phyloP scores from a whole-genome alignment of 2,113 vertebrate species.

The Malurus cyaneus region DNA sequence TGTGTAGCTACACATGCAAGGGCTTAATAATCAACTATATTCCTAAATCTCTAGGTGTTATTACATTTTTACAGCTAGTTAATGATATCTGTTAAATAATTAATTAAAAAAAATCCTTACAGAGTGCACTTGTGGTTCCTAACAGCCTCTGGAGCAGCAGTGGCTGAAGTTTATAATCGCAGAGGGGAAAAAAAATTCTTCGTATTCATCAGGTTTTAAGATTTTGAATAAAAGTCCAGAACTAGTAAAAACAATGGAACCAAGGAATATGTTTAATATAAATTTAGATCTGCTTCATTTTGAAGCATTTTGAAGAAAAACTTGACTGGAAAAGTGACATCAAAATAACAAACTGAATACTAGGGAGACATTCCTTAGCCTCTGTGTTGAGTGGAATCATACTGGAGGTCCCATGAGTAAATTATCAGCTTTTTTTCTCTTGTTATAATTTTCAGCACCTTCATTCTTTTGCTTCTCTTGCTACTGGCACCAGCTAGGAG shows the following conservation, averaged over 20 bases:
- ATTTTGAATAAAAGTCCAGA: background rate
- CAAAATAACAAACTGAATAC: background rate
- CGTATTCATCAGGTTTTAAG: background rate
- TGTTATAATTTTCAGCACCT: background rate
- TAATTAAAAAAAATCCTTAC: background rate
- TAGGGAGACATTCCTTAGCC: background rate
- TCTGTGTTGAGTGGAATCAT: background rate
- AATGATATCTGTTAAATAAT: background rate
- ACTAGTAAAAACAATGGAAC: background rate
- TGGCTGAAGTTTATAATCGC: background rate
- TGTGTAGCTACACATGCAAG: accelerated
- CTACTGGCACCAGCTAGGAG: background rate
- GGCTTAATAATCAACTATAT: background rate
- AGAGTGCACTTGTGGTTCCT: background rate
- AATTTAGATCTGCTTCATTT: background rate
- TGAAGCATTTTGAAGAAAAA: background rate
- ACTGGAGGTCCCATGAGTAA: background rate
- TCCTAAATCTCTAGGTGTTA: background rate
- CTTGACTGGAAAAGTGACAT: background rate
- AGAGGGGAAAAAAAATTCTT: background rate
- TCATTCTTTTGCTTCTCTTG: background rate
- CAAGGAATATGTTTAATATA: background rate
- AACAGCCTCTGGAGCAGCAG: background rate
- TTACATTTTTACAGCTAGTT: background rate
- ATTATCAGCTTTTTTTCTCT: background rate